These are phyloP conservation scores for Dascillus cervinus DNA, from an alignment of 2,888 invertebrate genomes.

Conservation along the genomic window DNA sequence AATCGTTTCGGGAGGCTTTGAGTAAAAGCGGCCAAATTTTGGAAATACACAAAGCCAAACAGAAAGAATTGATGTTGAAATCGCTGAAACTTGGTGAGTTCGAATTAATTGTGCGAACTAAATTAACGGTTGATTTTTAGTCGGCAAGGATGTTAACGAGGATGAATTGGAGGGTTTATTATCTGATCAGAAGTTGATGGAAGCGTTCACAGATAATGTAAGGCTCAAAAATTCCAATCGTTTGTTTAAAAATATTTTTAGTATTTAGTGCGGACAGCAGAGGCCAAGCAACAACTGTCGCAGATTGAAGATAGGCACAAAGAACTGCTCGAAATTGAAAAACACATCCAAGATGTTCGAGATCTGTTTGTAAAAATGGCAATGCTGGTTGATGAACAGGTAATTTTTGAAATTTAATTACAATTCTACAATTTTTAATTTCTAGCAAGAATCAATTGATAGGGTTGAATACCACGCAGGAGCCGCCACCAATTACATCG, in stretches of 20 bases:
- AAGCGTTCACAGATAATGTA: constrained; percentile 48
- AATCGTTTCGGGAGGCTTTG: constrained; percentile 44
- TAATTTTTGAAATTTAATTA: constrained; percentile 25
- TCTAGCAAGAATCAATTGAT: constrained; percentile 58
- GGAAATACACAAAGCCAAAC: constrained; percentile 45
- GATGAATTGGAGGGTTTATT: constrained; percentile 41
- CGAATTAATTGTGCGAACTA: too few species aligned
- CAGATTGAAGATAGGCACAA: constrained; percentile 77
- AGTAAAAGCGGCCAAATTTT: constrained; percentile 45
- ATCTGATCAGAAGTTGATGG: constrained; percentile 39
- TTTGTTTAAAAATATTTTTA: constrained; percentile 34
- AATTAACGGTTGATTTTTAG: constrained; percentile 9
- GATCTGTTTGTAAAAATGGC: constrained; percentile 82
- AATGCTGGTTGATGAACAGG: constrained; percentile 69
- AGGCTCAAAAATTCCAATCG: constrained; percentile 20
- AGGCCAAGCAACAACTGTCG: constrained; percentile 65
- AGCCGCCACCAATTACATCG: constrained; percentile 53
- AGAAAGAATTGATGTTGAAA: constrained; percentile 45
- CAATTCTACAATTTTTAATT: constrained; percentile 14
- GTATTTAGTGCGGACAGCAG: constrained; percentile 73
- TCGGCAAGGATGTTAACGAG: constrained; percentile 7
- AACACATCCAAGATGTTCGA: constrained; percentile 66
- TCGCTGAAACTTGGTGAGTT: constrained; percentile 48
- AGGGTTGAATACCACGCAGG: constrained; percentile 60
- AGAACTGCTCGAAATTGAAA: constrained; percentile 75